Percentiles rank a stretch among this genome's conserved stretches.
Conservation (phyloP, 2,797 vertebrate species). For the Cuculus canorus region DNA sequence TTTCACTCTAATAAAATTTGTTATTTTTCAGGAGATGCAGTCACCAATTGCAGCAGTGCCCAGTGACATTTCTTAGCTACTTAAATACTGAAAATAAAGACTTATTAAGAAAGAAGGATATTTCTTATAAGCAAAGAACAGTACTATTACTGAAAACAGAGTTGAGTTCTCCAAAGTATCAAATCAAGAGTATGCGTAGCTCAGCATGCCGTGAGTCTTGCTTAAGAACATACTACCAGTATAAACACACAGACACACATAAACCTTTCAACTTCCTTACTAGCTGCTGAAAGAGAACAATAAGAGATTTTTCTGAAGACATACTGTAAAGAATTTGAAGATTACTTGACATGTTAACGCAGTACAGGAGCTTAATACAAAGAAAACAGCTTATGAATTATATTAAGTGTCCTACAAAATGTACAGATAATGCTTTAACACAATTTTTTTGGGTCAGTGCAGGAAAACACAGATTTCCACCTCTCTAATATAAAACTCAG, state of each 20-base stretch:
- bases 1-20: not conserved
- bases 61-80: not conserved
- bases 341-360: not conserved
- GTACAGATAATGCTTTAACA: not conserved
- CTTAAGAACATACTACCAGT: not conserved
- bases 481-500: not conserved
- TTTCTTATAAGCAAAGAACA: not conserved
- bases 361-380: not conserved
- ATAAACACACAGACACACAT: not conserved
- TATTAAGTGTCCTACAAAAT: not conserved
- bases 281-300: not conserved
- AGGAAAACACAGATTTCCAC: not conserved
- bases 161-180: not conserved
- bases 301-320: not conserved
- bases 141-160: not conserved
- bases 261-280: not conserved
- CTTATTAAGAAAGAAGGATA: not conserved
- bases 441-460: not conserved
- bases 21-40: not conserved
- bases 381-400: not conserved
- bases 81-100: not conserved
- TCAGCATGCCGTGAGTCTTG: rapidly evolving
- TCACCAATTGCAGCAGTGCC: not conserved
- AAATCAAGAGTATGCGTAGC: not conserved
- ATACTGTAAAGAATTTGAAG: not conserved